Conservation (phyloP, 2,888 invertebrate species). For the Anthoptus insignis region DNA sequence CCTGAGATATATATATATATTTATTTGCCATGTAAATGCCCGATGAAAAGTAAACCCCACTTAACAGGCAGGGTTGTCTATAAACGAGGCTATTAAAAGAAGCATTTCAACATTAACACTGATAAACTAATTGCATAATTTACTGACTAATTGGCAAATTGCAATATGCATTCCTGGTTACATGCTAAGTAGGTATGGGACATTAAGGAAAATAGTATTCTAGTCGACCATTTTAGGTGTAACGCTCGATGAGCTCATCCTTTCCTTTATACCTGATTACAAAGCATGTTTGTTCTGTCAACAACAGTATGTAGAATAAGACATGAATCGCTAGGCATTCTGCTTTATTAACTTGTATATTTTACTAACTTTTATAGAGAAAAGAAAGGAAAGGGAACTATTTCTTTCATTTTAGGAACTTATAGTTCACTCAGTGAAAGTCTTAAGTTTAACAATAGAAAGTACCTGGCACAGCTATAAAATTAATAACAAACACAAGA, state of each 20-base stretch:
- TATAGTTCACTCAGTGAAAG: no score
- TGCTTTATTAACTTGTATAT: neutral
- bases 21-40: no score
- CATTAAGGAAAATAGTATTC: conserved; percentile 19
- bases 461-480: no score
- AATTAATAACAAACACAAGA: no score
- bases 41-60: no score
- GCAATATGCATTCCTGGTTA: neutral
- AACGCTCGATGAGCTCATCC: conserved; percentile 20
- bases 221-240: conserved; percentile 23
- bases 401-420: no score
- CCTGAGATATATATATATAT: no score
- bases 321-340: neutral
- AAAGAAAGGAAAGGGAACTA: no score
- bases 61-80: no score
- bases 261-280: conserved; percentile 24
- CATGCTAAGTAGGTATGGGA: conserved; percentile 15
- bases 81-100: no score
- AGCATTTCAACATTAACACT: neutral
- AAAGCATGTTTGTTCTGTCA: conserved; percentile 24
- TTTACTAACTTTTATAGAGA: neutral
- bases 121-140: neutral
- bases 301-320: conserved; percentile 8
- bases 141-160: neutral
- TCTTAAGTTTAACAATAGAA: no score